Base-by-base conservation (phyloP, 2,113 vertebrate genomes). In the Athene cunicularia region DNA sequence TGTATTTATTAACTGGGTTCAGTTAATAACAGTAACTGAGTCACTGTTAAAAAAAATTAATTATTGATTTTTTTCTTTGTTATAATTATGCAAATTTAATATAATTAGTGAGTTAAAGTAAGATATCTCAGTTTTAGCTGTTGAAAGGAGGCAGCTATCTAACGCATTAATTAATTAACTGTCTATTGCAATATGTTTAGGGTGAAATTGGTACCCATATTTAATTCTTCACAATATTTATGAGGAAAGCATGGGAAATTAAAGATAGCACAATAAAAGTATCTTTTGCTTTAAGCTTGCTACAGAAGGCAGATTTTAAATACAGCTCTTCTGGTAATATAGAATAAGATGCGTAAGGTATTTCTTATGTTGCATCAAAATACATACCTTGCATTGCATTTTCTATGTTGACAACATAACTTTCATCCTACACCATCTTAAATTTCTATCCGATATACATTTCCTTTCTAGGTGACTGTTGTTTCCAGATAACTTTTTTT, bases 41-140 rank as follows among this genome's bases (percentile, higher is more conserved):
- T 76, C 58, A 59, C 5, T 64, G 6, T 39, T 70, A 28, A 13
- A 94, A 76, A 67, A 30, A 15, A 85, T 63, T 5, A 41, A n/a
- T 4, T 64, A 14, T 45, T 41, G 11, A 74, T 12, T 60, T 86
- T 74, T 33, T 43, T 43, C 55, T 89, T 86, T 91, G 73, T 84
- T 86, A 94, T 56, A 19, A 5, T 86, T 93, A 95, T 94, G 56
- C 28, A 92, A 86, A 89, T 93, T 86, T 92, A 4, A 28, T 88
- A 60, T 84, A 88, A 94, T 91, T 95, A 93, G 43, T 45, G 27
- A 95, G 53, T 81, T 53, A 80, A 97, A 95, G 60, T 59, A 88
- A 84, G 60, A 68, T 89, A 89, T 53, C 63, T 41, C 45, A 50
- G 32, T 75, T 90, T 88, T 72, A 84, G 28, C 39, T 33, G 41